Conservation (phyloP, 2,888 invertebrate species). For the Xanthorhoe spadicearia region DNA sequence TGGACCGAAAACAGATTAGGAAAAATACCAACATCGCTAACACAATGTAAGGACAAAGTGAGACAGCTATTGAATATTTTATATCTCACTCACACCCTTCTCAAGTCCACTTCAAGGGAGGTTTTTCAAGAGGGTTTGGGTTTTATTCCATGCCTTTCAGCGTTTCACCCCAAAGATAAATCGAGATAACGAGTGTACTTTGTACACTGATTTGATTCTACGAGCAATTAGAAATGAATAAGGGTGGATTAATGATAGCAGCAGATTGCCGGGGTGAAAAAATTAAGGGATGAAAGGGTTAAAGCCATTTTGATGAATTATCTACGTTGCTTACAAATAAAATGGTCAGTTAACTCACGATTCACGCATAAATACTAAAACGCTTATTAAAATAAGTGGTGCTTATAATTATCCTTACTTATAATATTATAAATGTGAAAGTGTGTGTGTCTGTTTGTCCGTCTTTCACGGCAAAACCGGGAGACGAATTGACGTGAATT, state of each 20-base stretch:
- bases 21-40: neutral
- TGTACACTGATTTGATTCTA: constrained; percentile 37
- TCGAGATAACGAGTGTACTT: constrained; percentile 34
- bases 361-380: no score
- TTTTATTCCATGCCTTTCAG: constrained; percentile 29
- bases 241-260: constrained; percentile 28
- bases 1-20: neutral
- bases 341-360: neutral
- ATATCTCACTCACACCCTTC: constrained; percentile 19
- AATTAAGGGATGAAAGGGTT: constrained; percentile 5
- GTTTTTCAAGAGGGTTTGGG: constrained; percentile 29
- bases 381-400: no score
- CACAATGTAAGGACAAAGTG: constrained; percentile 3
- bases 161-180: constrained; percentile 34
- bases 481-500: no score
- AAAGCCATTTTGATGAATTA: neutral
- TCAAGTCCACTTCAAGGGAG: constrained; percentile 1
- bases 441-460: no score
- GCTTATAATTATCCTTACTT: no score
- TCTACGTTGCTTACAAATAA: neutral
- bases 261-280: constrained; percentile 21
- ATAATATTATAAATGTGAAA: no score
- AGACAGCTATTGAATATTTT: constrained; percentile 15
- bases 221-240: constrained; percentile 33
- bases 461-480: no score